A percentile compares a stretch with the other conserved stretches of the same genome.
Evolutionary conservation across 2,113 vertebrate genomes (phyloP).

Genomic region (Phrynocephalus versicolor): DNA sequence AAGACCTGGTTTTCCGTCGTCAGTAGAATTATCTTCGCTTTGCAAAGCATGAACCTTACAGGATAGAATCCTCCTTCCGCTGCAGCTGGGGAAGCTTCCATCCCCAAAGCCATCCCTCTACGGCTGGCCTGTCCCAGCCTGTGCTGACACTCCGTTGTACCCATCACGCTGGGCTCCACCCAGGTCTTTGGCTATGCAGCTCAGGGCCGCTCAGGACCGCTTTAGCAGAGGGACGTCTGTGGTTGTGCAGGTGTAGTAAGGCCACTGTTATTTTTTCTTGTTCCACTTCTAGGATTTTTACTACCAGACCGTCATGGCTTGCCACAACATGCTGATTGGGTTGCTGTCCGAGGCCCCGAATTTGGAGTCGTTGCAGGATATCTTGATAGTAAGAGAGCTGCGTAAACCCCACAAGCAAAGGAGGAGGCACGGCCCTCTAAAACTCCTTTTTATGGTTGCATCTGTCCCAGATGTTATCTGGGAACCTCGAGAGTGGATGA

Average conservation of each 20-base stretch:
- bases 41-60: too few relatives aligned
- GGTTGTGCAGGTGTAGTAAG: not conserved
- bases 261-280: not conserved
- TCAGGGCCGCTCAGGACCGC: too few relatives aligned
- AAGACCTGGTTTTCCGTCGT: too few relatives aligned
- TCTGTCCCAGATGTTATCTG: not conserved
- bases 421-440: not conserved
- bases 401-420: not conserved
- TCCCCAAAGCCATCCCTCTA: too few relatives aligned
- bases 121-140: not conserved
- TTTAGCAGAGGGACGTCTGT: too few relatives aligned
- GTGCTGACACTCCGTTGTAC: too few relatives aligned
- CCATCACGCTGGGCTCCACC: not conserved
- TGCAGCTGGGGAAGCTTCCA: not conserved
- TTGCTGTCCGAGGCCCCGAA: not conserved
- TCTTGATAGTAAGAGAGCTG: not conserved
- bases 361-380: not conserved
- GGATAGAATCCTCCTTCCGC: too few relatives aligned
- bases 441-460: not conserved
- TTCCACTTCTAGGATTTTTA: slow-evolving; percentile 3
- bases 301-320: fast-evolving
- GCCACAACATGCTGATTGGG: not conserved
- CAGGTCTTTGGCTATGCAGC: not conserved
- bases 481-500: not conserved
- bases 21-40: too few relatives aligned